phyloP scores from a whole-genome alignment of 2,797 vertebrate genomes.

The Lophotriccus pileatus region DNA sequence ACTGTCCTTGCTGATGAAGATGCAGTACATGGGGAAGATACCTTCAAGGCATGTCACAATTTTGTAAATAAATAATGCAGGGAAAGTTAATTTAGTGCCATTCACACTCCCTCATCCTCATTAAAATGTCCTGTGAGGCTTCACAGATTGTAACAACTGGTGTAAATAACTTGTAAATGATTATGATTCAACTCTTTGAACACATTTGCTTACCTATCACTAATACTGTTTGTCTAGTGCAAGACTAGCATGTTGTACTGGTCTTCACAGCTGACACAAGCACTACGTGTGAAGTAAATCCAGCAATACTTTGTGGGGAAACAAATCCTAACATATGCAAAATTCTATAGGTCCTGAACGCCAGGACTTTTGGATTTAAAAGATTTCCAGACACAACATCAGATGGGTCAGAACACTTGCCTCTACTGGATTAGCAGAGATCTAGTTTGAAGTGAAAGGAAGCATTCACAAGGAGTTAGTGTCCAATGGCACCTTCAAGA shows the following conservation, averaged over 20 bases:
- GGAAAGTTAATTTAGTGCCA: not conserved
- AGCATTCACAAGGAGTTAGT: not conserved
- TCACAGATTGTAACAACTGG: not conserved
- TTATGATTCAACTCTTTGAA: not conserved
- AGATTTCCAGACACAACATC: not conserved
- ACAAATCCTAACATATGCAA: not conserved
- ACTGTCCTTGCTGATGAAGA: not conserved
- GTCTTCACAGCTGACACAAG: not conserved
- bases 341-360: not conserved
- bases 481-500: not conserved
- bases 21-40: not conserved
- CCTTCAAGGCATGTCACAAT: fast-evolving
- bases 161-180: not conserved
- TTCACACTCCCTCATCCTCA: not conserved
- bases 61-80: not conserved
- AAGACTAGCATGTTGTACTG: not conserved
- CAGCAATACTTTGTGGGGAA: not conserved
- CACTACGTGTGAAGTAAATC: not conserved
- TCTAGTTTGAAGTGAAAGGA: not conserved
- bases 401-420: not conserved
- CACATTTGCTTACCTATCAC: not conserved
- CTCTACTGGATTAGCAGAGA: not conserved
- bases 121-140: not conserved
- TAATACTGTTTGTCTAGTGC: not conserved
- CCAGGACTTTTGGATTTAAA: not conserved